phyloP scores from a whole-genome alignment of 2,797 vertebrate genomes.

The Calcarius lapponicus region DNA sequence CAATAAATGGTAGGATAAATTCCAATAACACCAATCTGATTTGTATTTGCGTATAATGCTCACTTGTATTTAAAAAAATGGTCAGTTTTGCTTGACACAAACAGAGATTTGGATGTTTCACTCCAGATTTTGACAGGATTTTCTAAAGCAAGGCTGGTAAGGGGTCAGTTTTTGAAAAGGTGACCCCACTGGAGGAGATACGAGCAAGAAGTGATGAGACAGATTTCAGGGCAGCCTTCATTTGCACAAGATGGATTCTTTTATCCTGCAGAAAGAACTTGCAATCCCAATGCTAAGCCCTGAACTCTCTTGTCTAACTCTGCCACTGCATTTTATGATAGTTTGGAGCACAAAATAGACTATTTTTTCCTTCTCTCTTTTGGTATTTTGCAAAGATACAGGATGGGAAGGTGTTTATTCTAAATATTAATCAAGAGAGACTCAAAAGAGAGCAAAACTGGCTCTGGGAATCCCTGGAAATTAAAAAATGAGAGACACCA shows the following conservation, averaged over 20 bases:
- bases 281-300: not conserved
- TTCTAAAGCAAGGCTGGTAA: not conserved
- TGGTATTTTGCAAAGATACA: not conserved
- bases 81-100: not conserved
- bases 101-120: not conserved
- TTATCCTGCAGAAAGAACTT: not conserved
- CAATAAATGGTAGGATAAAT: accelerated
- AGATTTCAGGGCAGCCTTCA: not conserved
- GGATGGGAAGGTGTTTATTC: not conserved
- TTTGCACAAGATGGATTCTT: not conserved
- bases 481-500: not conserved
- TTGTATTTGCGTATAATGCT: not conserved
- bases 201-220: not conserved
- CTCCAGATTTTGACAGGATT: not conserved
- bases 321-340: not conserved
- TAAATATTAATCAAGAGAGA: not conserved
- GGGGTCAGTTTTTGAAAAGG: not conserved
- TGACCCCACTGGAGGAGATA: not conserved
- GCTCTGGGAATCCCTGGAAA: not conserved
- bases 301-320: not conserved
- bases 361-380: not conserved
- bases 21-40: not conserved
- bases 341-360: not conserved
- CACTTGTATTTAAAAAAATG: not conserved
- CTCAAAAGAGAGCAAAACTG: not conserved